Evolutionary conservation across 2,888 invertebrate genomes (phyloP).

Genomic region (Dinocampus coccinellae): DNA sequence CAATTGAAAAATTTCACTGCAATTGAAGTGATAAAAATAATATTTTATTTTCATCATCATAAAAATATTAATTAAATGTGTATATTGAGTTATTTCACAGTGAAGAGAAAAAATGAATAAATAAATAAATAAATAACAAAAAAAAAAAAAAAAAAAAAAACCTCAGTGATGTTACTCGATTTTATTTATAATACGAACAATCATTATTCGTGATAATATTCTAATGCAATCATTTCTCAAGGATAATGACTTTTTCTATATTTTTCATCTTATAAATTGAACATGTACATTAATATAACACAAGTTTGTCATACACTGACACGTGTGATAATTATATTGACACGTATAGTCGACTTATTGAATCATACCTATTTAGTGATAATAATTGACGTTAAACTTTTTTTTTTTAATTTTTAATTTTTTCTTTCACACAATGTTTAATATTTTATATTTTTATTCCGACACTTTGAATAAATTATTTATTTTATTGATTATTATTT

Average conservation of each 20-base stretch:
- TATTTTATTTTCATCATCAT: background rate
- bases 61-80: background rate
- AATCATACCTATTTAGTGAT: background rate
- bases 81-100: no score
- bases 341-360: background rate
- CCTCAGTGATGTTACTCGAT: background rate
- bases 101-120: no score
- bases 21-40: background rate
- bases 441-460: background rate
- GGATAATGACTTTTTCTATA: constrained; percentile 5
- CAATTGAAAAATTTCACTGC: no score
- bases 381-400: background rate
- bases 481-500: background rate
- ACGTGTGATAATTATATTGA: background rate
- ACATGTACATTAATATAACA: background rate
- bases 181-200: background rate
- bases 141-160: no score
- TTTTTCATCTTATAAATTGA: background rate
- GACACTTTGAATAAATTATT: background rate
- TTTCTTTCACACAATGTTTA: no score
- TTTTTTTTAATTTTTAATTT: no score
- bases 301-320: background rate
- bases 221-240: background rate
- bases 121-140: no score
- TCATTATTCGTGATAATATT: background rate